Conservation (phyloP, 2,113 vertebrate genomes). For the Petaurus breviceps region DNA sequence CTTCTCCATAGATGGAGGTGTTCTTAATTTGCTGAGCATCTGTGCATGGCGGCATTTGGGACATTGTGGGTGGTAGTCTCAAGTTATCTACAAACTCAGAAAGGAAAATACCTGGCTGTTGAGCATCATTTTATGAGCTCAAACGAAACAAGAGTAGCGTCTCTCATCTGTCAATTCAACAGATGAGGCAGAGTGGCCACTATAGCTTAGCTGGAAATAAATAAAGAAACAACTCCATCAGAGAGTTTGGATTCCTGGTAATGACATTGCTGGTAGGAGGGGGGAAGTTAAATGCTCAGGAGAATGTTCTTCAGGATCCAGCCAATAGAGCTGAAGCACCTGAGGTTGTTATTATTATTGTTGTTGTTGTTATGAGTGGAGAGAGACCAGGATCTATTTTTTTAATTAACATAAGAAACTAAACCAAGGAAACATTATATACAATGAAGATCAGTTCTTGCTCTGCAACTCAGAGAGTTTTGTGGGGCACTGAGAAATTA, state of each 20-base stretch:
- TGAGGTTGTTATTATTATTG: background rate
- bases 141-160: conserved; percentile 51
- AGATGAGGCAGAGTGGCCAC: conserved; percentile 7
- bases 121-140: conserved; percentile 66
- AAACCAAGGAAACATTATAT: background rate
- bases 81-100: conserved; percentile 68
- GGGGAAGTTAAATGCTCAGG: background rate
- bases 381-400: background rate
- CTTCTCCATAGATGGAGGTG: conserved; percentile 71
- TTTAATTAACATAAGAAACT: background rate
- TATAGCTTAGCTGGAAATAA: conserved; percentile 29
- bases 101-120: conserved; percentile 52
- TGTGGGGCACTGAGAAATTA: background rate
- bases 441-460: background rate
- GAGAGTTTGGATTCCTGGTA: background rate
- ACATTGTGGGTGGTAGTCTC: conserved; percentile 68
- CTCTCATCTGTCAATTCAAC: conserved; percentile 67
- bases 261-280: background rate
- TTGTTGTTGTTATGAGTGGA: background rate
- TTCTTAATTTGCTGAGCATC: conserved; percentile 79
- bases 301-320: background rate
- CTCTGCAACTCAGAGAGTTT: background rate
- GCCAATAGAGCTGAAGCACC: background rate
- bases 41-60: conserved; percentile 78
- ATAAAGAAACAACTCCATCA: conserved; percentile 35